These are phyloP conservation scores for Odocoileus hemionus DNA, from an alignment of 2,113 vertebrate genomes.

Conservation along the genomic window DNA sequence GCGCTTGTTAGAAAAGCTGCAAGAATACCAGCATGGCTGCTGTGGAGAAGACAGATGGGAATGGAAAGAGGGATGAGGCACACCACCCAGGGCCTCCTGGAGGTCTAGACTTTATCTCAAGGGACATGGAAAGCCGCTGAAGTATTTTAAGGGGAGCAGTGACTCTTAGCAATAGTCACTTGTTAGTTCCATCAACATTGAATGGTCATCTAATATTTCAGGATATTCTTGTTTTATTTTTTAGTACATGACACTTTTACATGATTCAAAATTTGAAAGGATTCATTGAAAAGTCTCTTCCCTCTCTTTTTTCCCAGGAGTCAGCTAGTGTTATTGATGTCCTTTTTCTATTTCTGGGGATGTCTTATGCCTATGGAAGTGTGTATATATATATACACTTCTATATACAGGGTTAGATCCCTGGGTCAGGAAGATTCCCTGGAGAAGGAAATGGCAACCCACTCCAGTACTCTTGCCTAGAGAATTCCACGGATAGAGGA, in stretches of 20 bases:
- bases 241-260: not conserved
- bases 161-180: not conserved
- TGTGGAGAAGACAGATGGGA: not conserved
- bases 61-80: rapidly evolving
- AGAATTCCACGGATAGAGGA: not conserved
- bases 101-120: not conserved
- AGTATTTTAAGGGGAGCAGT: not conserved
- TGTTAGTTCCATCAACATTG: not conserved
- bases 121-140: not conserved
- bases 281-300: not conserved
- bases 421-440: not conserved
- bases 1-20: not conserved
- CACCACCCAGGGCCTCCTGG: rapidly evolving
- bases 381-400: not conserved
- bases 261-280: not conserved
- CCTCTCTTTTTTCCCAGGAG: not conserved
- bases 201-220: not conserved
- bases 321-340: not conserved
- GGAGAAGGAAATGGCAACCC: not conserved
- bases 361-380: not conserved
- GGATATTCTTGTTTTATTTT: not conserved
- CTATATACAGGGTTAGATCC: not conserved
- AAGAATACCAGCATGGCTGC: not conserved
- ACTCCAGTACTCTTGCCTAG: not conserved
- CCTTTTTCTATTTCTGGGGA: not conserved